Percentiles rank a stretch among this genome's conserved stretches.
Evolutionary conservation across 1,140 invertebrate species (phyloP).

Genomic region (Nasonia longicornis): DNA sequence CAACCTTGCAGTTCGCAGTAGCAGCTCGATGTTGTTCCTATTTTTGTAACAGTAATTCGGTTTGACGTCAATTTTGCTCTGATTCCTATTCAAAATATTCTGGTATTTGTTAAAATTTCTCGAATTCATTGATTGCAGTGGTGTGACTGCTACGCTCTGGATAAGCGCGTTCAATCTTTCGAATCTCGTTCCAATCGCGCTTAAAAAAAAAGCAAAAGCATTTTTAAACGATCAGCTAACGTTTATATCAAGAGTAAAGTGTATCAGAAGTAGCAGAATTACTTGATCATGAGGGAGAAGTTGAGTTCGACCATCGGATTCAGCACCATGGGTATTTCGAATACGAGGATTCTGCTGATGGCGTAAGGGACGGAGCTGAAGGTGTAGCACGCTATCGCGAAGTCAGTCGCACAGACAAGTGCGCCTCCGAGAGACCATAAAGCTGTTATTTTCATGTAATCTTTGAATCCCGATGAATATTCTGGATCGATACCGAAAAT

Average conservation of each 20-base stretch:
- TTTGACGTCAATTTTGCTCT: background rate
- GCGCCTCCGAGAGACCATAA: background rate
- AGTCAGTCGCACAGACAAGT: background rate
- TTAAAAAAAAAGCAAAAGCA: slow-evolving; percentile 5
- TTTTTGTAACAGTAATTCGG: slow-evolving; percentile 25
- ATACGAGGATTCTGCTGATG: background rate
- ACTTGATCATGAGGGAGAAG: slow-evolving; percentile 30
- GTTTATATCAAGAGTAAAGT: background rate
- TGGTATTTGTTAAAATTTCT: slow-evolving; percentile 22
- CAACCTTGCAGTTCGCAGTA: slow-evolving; percentile 30
- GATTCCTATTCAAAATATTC: slow-evolving; percentile 17
- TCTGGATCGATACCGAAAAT: slow-evolving; percentile 39
- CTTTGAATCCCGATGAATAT: background rate
- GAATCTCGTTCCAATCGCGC: slow-evolving; percentile 39
- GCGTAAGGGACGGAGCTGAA: background rate
- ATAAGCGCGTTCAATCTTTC: slow-evolving; percentile 35
- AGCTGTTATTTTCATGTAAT: background rate
- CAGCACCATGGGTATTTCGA: slow-evolving; percentile 18
- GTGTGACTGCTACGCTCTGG: background rate
- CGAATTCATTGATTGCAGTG: background rate
- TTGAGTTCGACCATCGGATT: slow-evolving; percentile 35
- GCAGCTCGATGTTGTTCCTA: slow-evolving; percentile 29
- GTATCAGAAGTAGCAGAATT: background rate
- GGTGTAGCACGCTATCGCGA: background rate
- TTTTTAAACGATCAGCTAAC: background rate